Evolutionary conservation across 1,140 invertebrate species (phyloP), one percentile per base, ranked within the genome.

Genomic region (Lutraria rhynchaena): DNA sequence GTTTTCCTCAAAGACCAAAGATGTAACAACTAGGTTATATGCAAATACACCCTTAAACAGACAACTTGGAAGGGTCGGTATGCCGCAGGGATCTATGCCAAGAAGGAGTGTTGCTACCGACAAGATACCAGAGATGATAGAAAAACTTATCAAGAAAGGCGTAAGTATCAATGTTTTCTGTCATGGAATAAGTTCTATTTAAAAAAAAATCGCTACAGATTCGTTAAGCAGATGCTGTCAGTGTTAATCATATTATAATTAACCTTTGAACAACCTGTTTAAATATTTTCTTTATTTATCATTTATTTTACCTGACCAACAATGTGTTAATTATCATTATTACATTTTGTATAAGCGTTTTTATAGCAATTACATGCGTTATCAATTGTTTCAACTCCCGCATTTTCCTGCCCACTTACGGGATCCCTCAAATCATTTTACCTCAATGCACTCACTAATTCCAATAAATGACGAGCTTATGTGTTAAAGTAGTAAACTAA

Each of bases 1-100:
- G 24, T n/a, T 57, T 13, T 27, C 27, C n/a, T 46, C 33, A 33
- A 60, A 63, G 33, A 37, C 29, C 9, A 31, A n/a, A 29, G 13
- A 29, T 24, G 24, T 35, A 17, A 13, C 51, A 15, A 4, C 44
- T 17, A 77, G 57, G 53, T 46, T 37, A 11, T 86, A 86, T 41
- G 83, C 77, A 3, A 76, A 86, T 65, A 85, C 80, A 44, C 41
- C 70, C 5, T 33, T 69, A 0, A 84, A 84, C 29, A n/a, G 83
- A 33, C 58, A 17, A 33, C 33, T 76, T 44, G 71, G 63, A 15
- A 61, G 85, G 27, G 83, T 63, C 24, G 53, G 63, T 2, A 15
- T 51, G 24, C 53, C 29, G 29, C 19, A 35, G 15, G 61, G 60
- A 60, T 70, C 60, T 27, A 49, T 53, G 17, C 60, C 69, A 41